Base-by-base conservation (phyloP, 2,888 invertebrate species). In the Drosophila nr. medialis region DNA sequence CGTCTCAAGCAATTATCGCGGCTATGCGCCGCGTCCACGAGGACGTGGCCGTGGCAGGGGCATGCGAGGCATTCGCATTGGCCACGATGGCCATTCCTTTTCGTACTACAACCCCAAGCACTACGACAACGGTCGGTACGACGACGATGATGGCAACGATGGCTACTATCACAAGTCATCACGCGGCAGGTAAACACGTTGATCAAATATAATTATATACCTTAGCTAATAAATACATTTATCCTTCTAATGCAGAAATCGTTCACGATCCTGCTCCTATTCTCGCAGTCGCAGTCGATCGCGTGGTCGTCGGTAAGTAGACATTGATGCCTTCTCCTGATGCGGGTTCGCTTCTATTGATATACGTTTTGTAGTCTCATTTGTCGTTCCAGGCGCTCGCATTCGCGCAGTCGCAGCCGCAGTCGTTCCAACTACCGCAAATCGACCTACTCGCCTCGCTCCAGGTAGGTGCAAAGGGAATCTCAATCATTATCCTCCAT, bases 141-240 rank as follows among this genome's bases (percentile, higher is more conserved):
- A 95, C 72, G 95, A 95, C 77, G 94, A 95, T 53, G 95, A 94
- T 34, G 94, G 94, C 53, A 92, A 93, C 76, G 93, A 93, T 79
- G 93, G 93, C 75, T 94, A 94, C 78, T 94, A 94, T 50, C 85
- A 83, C 30, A 91, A 83, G 58, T 78, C 83, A 2, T 72, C 87
- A 4, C 81, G 84, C 1, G 79, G 77, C 53, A 83, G 90, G 83
- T 89, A 56, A 64, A 24, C 21, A 5, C 11, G 24, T 13, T n/a
- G 11, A 21, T 21, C 1, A 21, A n/a, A 50, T 21, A 50, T 30
- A 29, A 4, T 11, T 56, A 18, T 24, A 21, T 15, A 30, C 5
- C 42, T 2, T 15, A 29, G n/a, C 40, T 4, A 45, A 42, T 21
- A 5, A 48, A 29, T 45, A 32, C 24, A 42, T 55, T 13, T 30